These are phyloP conservation scores for Leucophenga varia DNA, from an alignment of 1,140 invertebrate genomes.

Conservation along the genomic window DNA sequence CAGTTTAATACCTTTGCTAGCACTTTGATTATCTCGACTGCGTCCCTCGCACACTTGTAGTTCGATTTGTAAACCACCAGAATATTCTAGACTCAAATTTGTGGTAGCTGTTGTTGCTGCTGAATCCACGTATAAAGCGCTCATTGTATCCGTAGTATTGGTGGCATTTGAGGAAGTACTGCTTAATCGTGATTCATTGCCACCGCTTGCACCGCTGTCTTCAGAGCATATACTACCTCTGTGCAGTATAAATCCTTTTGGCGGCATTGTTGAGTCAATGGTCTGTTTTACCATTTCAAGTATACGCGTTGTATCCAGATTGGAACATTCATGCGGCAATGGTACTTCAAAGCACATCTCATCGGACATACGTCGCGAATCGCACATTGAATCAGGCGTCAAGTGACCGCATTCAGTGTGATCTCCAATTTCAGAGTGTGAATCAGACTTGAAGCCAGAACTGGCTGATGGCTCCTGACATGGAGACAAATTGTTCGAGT, in stretches of 20 bases:
- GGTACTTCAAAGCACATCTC: conserved; percentile 69
- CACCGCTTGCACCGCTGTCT: conserved; percentile 32
- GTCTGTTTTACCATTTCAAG: conserved; percentile 79
- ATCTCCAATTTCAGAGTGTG: conserved; percentile 53
- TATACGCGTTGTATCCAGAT: conserved; percentile 75
- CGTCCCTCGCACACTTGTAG: conserved; percentile 78
- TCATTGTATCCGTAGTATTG: conserved; percentile 31
- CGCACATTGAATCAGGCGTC: conserved; percentile 54
- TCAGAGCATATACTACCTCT: conserved; percentile 41
- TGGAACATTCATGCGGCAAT: conserved; percentile 77
- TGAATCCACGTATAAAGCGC: conserved; percentile 41
- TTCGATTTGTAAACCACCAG: conserved; percentile 84
- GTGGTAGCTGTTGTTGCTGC: conserved; percentile 49
- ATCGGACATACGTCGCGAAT: conserved; percentile 50
- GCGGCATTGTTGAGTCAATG: conserved; percentile 76
- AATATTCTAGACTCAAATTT: conserved; percentile 73
- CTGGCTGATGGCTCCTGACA: conserved; percentile 55
- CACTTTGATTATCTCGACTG: conserved; percentile 63
- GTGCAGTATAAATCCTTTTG: conserved; percentile 68
- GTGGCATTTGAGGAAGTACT: conserved; percentile 38
- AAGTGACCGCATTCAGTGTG: conserved; percentile 52
- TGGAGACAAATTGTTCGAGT: conserved; percentile 58
- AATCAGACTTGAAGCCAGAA: conserved; percentile 55
- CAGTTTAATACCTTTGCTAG: conserved; percentile 80
- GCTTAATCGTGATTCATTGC: conserved; percentile 34